Base-by-base conservation (phyloP, 2,113 vertebrate genomes). In the Siphamia tubifer region DNA sequence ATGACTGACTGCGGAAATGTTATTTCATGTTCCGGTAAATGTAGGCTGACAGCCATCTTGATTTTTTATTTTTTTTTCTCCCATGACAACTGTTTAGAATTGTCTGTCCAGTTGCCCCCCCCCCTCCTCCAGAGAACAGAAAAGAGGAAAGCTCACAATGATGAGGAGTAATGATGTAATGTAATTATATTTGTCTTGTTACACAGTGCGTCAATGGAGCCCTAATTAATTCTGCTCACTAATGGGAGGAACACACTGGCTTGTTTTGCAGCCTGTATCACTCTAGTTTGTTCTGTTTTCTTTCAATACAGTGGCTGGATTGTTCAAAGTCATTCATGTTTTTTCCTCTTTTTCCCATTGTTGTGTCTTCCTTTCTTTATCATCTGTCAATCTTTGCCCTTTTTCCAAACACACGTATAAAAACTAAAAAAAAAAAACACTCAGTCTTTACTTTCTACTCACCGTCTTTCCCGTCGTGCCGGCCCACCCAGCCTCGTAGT, bases 111-210 rank as follows among this genome's bases (percentile, higher is more conserved):
- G 42, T 68, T 63, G 74, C 54, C 39, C 20, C 28, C 70, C 1
- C 40, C 9, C 34, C 28, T 51, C 73, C 51, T n/a, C 12, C 1
- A 2, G 48, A 71, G 66, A 75, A 17, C 42, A 72, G 40, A 38
- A 61, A 64, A 65, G 60, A 73, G 36, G 49, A 39, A 9, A 30
- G 67, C 72, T 43, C 13, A 8, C 58, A 55, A 52, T 78, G 52
- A 80, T 78, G 55, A 75, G 25, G 42, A 75, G 20, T 77, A 60
- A 82, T 81, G 53, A 72, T 83, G 55, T 61, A 47, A 67, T 10
- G 3, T 83, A 86, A 87, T 88, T 79, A 71, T 74, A 72, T 86
- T 84, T 78, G 81, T 85, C 74, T 77, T 54, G 68, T 76, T 77
- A 44, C 49, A 69, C 58, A 49, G 36, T 53, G 55, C 24, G 34